Evolutionary conservation across 2,113 vertebrate species (phyloP), one percentile per base, ranked within the genome.

Genomic region (Ictidomys tridecemlineatus): DNA sequence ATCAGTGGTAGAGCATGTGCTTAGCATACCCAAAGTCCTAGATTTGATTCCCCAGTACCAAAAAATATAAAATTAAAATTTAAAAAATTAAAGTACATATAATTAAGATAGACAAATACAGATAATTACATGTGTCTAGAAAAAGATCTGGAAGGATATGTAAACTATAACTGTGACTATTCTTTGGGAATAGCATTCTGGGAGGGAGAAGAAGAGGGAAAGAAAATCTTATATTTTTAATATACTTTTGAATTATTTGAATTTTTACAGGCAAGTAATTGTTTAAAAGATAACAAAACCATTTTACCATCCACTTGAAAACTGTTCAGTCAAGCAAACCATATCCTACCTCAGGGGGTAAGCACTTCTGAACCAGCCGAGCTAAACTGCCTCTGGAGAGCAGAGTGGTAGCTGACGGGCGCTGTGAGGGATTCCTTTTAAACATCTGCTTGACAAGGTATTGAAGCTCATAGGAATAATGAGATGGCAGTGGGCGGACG

Each of bases 361-460:
- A 95, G 97, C 98, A 98, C 34, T 97, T 97, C 74, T 94, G 98
- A 51, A 99, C 96, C 11, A 99, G 98, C 61, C 97, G 99, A 67
- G 98, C 98, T 63, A 99, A 96, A 14, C 98, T 98, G 14, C 99
- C 98, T 88, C 99, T 99, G 94, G 98, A 99, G 89, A 99, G 99
- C 97, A 99, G 99, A 9, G 99, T 99, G 67, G 95, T 99, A 48
- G 99, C 98, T 0, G 99, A 99, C 4, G 99, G 99, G 18, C 99
- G 98, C 97, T 99, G 98, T 34, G 97, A 98, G 1, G 99, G 99
- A 91, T 99, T 99, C 80, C 98, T 99, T 97, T 99, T 99, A 96
- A 99, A 99, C 99, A 99, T 99, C 97, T 99, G 99, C 97, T 99
- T 99, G 97, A 99, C 96, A 78, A 99, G 97, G 92, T 98, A 98